These are phyloP conservation scores for Scaptodrosophila lebanonensis DNA, from an alignment of 1,140 invertebrate genomes.

Conservation along the genomic window DNA sequence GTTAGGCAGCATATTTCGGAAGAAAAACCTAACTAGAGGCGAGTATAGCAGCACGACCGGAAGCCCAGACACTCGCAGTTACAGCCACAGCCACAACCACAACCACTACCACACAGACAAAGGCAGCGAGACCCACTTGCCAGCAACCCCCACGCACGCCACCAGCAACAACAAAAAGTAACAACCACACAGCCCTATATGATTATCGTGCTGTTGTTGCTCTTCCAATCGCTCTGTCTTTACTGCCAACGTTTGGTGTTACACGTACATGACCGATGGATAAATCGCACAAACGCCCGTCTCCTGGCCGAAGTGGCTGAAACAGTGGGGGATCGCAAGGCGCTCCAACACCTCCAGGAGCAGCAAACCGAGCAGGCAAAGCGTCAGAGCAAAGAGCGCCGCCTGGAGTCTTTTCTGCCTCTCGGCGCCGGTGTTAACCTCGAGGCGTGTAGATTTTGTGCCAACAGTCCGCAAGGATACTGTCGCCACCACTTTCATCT, in stretches of 20 bases:
- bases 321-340: slow-evolving; percentile 67
- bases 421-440: slow-evolving; percentile 41
- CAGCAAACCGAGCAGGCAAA: slow-evolving; percentile 53
- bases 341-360: slow-evolving; percentile 52
- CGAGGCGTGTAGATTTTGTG: slow-evolving; percentile 71
- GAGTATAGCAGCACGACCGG: not conserved
- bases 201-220: slow-evolving; percentile 76
- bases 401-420: slow-evolving; percentile 49
- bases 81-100: not conserved
- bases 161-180: not conserved
- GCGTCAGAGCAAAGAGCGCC: slow-evolving; percentile 47
- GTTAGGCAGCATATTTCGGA: not conserved
- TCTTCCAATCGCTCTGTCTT: slow-evolving; percentile 76
- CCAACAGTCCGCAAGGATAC: slow-evolving; percentile 73
- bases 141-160: slow-evolving; percentile 29
- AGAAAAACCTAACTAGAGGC: slow-evolving; percentile 9
- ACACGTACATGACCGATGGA: slow-evolving; percentile 72
- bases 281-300: slow-evolving; percentile 64
- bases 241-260: slow-evolving; percentile 75
- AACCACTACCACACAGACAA: not conserved
- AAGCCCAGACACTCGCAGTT: not conserved
- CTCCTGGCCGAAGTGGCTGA: slow-evolving; percentile 70
- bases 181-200: slow-evolving; percentile 62
- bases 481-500: slow-evolving; percentile 72
- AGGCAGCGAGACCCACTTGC: not conserved